These are phyloP conservation scores for Motacilla alba DNA, from an alignment of 2,113 vertebrate species.

Conservation along the genomic window DNA sequence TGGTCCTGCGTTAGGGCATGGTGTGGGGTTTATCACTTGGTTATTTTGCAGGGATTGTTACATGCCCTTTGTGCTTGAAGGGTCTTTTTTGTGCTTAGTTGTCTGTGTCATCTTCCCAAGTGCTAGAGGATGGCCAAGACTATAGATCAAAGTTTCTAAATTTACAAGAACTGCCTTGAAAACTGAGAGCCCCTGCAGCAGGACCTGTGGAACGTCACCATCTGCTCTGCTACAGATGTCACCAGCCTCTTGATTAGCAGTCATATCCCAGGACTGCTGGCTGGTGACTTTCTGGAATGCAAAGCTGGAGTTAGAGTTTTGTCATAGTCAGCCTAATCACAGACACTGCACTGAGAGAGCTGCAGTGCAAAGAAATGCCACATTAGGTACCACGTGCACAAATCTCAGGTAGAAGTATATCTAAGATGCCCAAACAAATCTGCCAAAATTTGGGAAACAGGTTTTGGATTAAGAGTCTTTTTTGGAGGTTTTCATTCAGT, in stretches of 20 bases:
- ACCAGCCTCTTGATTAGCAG: not conserved
- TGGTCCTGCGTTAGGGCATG: rapidly evolving
- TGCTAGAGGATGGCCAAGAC: not conserved
- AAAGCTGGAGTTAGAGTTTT: not conserved
- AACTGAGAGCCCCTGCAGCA: not conserved
- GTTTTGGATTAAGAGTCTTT: not conserved
- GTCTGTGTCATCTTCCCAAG: not conserved
- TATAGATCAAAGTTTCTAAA: not conserved
- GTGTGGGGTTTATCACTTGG: not conserved
- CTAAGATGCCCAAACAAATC: not conserved
- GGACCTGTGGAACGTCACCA: not conserved
- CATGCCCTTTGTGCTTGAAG: not conserved
- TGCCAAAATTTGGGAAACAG: not conserved
- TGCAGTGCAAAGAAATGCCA: not conserved
- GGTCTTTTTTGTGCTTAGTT: not conserved
- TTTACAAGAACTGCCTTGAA: not conserved
- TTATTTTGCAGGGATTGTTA: not conserved
- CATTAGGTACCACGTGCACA: rapidly evolving
- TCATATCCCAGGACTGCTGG: not conserved
- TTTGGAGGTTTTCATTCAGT: not conserved
- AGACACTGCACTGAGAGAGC: not conserved
- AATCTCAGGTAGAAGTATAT: not conserved
- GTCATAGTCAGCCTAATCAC: not conserved
- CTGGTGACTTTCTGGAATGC: not conserved
- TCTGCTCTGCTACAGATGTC: not conserved